Conservation (phyloP, 2,797 vertebrate species). For the Enteromius afrohamiltoni region DNA sequence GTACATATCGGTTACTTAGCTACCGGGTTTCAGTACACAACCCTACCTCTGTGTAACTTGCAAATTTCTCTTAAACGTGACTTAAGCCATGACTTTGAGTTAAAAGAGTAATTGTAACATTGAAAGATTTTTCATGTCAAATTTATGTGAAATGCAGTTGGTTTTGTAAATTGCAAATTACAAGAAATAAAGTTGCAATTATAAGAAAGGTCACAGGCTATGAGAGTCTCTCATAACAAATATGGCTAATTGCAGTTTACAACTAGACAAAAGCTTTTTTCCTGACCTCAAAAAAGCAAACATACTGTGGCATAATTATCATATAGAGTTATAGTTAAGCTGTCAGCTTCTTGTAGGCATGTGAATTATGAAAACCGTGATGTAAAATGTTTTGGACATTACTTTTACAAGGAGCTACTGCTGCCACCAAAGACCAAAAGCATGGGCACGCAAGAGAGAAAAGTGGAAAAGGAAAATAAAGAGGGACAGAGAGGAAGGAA, state of each 20-base stretch:
- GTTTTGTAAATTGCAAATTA: neutral
- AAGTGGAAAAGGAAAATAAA: conserved; percentile 42
- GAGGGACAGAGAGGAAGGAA: conserved; percentile 39
- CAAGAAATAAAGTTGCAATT: neutral
- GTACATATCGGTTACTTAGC: no score
- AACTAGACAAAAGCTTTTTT: conserved; percentile 14
- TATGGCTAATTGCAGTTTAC: neutral
- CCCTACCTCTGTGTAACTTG: neutral
- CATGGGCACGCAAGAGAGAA: conserved; percentile 6
- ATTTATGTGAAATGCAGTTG: neutral
- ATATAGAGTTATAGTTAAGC: conserved; percentile 10
- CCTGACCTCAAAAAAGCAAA: neutral
- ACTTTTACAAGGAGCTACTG: conserved; percentile 36
- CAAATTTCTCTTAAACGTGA: neutral
- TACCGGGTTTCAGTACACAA: no score
- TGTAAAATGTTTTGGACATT: conserved; percentile 33
- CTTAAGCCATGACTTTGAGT: neutral
- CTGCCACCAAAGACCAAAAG: conserved; percentile 35
- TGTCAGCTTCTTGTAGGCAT: conserved; percentile 8
- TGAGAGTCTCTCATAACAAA: conserved; percentile 20
- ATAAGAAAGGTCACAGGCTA: neutral
- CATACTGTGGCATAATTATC: neutral
- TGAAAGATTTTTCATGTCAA: neutral
- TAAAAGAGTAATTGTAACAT: neutral
- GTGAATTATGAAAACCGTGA: conserved; percentile 16